Evolutionary conservation across 2,888 invertebrate genomes (phyloP), one percentile per base, ranked within the genome.

Genomic region (Drosophila recens): DNA sequence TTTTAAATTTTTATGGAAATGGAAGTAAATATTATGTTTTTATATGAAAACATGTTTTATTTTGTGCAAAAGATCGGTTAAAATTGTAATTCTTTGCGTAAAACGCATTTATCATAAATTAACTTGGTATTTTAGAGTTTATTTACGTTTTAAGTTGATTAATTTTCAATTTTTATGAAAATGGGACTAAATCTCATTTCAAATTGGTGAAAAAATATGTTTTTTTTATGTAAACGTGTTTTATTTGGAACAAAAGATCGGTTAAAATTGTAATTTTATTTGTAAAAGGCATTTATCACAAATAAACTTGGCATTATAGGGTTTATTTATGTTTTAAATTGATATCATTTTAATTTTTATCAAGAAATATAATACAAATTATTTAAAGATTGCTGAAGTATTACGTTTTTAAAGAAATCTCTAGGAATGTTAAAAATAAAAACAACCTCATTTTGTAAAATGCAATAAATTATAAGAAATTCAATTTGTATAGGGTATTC

Each of bases 401-500:
- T 38, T 6, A 38, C 4, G 1, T 38, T n/a, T 3, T 10, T 33
- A 11, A 6, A 33, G 30, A 17, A 17, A 17, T 17, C 17, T 17
- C 17, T 17, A 17, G 17, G 17, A 3, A 34, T 34, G 34, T 8
- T 9, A 8, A 0, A 33, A 33, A 33, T 33, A 9, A 33, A 33
- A 33, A 34, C 3, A 11, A 10, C 15, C 1, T 8, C 5, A 8
- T 40, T 40, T 27, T 13, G n/a, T 1, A 4, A 1, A 4, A 36
- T 4, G 36, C 13, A 13, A 36, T 13, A 36, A 36, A 36, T 13
- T 11, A 10, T 3, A 3, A 34, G 10, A 34, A 34, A 34, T 38
- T 27, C 27, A 6, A 0, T 27, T 0, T 27, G n/a, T 17, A 11
- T 54, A 54, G 62, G 36, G 62, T 63, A 54, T 56, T 38, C 2